These are phyloP conservation scores for Sycon ciliatum DNA, from an alignment of 37 sponge, comb jelly and placozoan genomes.

Conservation along the genomic window DNA sequence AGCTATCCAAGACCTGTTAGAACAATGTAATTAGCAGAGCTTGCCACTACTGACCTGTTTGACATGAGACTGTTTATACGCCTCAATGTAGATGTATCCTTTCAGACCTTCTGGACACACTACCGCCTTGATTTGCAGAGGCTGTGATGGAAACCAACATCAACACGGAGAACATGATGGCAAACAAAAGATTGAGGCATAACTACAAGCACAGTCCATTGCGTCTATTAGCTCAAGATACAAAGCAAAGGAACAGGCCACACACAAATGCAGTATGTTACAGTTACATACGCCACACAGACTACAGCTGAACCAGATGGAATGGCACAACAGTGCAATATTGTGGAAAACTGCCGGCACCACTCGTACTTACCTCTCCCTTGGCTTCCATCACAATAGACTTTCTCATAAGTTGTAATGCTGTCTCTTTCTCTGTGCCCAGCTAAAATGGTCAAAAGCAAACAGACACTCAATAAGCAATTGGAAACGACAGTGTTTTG, in stretches of 20 bases:
- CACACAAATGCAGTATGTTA: not conserved
- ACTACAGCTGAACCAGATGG: not conserved
- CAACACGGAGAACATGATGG: not conserved
- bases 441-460: constrained; percentile 20
- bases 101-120: constrained; percentile 84
- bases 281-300: not conserved
- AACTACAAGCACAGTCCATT: not conserved
- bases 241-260: no score
- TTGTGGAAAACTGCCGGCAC: not conserved
- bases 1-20: no score
- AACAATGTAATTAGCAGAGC: no score
- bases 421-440: constrained; percentile 90
- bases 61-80: constrained; percentile 93
- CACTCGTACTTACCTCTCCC: constrained; percentile 43
- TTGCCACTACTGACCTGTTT: constrained; percentile 74
- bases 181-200: not conserved
- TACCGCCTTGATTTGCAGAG: constrained; percentile 84
- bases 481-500: no score
- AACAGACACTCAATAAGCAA: no score
- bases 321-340: not conserved
- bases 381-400: constrained; percentile 60
- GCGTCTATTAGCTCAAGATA: no score
- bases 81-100: constrained; percentile 92
- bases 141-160: constrained; percentile 36
- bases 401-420: constrained; percentile 79